These are phyloP conservation scores for Heliconius charithonia DNA, from an alignment of 2,888 invertebrate genomes.

Conservation along the genomic window DNA sequence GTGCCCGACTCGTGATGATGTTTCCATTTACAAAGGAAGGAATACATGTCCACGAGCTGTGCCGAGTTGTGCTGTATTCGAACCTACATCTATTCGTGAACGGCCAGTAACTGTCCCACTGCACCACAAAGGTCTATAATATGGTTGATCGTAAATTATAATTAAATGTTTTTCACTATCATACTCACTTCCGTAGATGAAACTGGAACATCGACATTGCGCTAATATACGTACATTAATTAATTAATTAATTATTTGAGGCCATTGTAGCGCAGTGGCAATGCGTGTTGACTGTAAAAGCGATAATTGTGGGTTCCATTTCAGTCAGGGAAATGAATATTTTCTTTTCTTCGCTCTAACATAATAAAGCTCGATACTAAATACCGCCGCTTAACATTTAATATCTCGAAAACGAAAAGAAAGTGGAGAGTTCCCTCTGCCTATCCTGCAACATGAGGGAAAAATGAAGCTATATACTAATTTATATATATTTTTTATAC, in stretches of 20 bases:
- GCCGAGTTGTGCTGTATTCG: not conserved
- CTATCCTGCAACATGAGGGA: too few relatives aligned
- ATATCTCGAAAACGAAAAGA: too few relatives aligned
- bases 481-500: too few relatives aligned
- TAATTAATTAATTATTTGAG: not conserved
- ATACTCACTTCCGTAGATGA: conserved; percentile 27
- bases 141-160: conserved; percentile 17
- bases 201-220: conserved; percentile 32
- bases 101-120: not conserved
- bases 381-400: too few relatives aligned
- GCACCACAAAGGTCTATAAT: not conserved
- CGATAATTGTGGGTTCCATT: not conserved
- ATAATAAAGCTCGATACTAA: too few relatives aligned
- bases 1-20: too few relatives aligned
- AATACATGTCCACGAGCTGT: not conserved
- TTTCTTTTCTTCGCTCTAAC: not conserved
- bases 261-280: not conserved
- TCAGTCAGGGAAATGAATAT: not conserved
- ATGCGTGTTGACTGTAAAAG: not conserved
- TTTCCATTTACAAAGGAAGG: too few relatives aligned
- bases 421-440: too few relatives aligned
- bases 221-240: not conserved
- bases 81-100: not conserved
- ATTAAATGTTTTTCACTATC: conserved; percentile 24
- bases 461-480: too few relatives aligned